phyloP scores from a whole-genome alignment of 2,113 vertebrate genomes.

The Macroglossus sobrinus region DNA sequence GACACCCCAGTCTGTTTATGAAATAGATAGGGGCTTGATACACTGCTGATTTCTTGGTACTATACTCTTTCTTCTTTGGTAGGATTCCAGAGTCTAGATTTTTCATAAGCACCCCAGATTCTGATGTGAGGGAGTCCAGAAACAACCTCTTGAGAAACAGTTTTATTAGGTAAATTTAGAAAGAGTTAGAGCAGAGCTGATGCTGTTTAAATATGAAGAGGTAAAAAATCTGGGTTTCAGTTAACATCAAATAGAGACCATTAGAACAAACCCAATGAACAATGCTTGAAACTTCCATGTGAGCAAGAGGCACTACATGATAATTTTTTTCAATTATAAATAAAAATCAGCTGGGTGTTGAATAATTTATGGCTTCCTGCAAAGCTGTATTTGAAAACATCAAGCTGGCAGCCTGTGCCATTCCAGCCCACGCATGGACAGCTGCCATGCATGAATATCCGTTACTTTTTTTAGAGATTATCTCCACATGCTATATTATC shows the following conservation, averaged over 20 bases:
- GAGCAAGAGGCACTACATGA: conserved; percentile 14
- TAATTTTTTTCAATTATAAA: conserved; percentile 74
- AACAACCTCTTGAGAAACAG: not conserved
- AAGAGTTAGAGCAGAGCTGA: not conserved
- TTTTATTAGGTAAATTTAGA: conserved; percentile 18
- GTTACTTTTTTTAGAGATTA: conserved; percentile 68
- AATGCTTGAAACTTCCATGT: not conserved
- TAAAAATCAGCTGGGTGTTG: conserved; percentile 71
- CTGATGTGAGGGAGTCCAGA: not conserved
- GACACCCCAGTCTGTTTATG: not conserved
- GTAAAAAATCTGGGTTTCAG: not conserved
- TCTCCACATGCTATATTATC: conserved; percentile 77
- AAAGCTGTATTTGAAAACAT: conserved; percentile 77
- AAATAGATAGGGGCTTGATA: not conserved
- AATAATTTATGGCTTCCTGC: conserved; percentile 67
- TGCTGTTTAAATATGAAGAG: conserved; percentile 2
- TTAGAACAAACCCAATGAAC: not conserved
- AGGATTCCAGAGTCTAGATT: not conserved
- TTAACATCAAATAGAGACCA: conserved; percentile 8
- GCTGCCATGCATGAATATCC: conserved; percentile 64
- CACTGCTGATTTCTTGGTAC: not conserved
- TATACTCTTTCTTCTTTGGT: not conserved
- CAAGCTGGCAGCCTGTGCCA: conserved; percentile 58
- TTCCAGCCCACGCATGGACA: conserved; percentile 53
- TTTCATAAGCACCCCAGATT: not conserved